Evolutionary conservation across 2,797 vertebrate genomes (phyloP).

Genomic region (Kryptolebias ocellatus): DNA sequence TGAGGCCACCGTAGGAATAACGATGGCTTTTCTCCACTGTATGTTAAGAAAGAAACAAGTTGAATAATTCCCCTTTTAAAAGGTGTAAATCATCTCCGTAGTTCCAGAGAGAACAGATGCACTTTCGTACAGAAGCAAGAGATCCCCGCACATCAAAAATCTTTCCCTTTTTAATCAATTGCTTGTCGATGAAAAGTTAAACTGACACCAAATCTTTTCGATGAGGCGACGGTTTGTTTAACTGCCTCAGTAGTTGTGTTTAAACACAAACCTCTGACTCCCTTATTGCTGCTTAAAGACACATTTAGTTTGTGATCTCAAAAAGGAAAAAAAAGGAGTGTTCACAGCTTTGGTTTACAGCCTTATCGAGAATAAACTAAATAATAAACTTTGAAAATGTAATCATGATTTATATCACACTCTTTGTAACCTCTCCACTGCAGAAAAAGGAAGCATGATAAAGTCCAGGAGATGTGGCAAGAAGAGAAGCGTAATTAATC

Average conservation of each 20-base stretch:
- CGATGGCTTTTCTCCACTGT: constrained; percentile 19
- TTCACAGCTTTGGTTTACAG: neutral
- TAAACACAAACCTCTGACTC: neutral
- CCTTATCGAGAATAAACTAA: constrained; percentile 7
- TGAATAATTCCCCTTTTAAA: constrained; percentile 49
- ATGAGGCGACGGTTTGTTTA: constrained; percentile 7
- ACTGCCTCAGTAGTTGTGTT: neutral
- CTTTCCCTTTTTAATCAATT: constrained; percentile 9
- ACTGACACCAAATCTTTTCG: constrained; percentile 8
- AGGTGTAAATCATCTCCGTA: constrained; percentile 12
- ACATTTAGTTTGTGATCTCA: too few species aligned
- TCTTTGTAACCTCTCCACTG: constrained; percentile 78
- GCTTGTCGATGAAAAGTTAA: constrained; percentile 1
- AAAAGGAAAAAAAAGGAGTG: too few species aligned
- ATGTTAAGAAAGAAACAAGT: constrained; percentile 47
- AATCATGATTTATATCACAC: constrained; percentile 31
- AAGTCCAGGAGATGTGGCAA: constrained; percentile 78
- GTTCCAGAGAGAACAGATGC: constrained; percentile 5
- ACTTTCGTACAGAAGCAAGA: too few species aligned
- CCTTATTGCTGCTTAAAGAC: too few species aligned
- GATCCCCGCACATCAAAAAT: constrained; percentile 9
- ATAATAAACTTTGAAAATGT: constrained; percentile 19
- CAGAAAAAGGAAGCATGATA: constrained; percentile 81
- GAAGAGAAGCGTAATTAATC: constrained; percentile 45
- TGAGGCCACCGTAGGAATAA: constrained; percentile 36